Evolutionary conservation across 2,113 vertebrate species (phyloP).

Genomic region (Ceuthmochares aereus): DNA sequence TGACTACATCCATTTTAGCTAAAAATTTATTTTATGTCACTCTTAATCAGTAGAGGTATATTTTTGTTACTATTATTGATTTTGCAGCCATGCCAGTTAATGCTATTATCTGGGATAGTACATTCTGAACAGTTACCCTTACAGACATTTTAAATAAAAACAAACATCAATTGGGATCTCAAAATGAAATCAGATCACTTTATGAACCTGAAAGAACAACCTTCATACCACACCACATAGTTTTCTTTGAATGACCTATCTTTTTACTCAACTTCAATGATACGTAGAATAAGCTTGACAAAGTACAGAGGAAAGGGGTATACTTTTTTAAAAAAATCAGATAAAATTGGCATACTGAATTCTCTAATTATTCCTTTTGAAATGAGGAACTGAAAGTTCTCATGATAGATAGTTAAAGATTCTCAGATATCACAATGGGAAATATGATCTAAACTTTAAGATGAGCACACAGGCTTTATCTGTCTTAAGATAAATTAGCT

Average conservation of each 20-base stretch:
- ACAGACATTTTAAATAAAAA: conserved; percentile 79
- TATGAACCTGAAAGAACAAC: conserved; percentile 61
- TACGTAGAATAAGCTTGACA: neutral
- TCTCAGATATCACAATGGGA: neutral
- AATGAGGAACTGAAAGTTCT: conserved; percentile 16
- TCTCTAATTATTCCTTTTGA: neutral
- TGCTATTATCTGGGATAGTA: conserved; percentile 69
- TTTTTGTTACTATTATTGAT: conserved; percentile 77
- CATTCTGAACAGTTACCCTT: conserved; percentile 68
- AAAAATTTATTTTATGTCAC: conserved; percentile 75
- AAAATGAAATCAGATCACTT: conserved; percentile 74
- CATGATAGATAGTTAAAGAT: neutral
- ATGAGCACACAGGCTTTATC: neutral
- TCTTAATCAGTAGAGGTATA: conserved; percentile 73
- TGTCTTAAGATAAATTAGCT: conserved; percentile 1
- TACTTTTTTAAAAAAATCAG: neutral
- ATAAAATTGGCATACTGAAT: neutral
- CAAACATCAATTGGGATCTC: conserved; percentile 69
- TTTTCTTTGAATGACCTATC: conserved; percentile 42
- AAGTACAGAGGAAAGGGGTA: neutral
- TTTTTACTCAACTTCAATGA: conserved; percentile 23
- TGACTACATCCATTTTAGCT: conserved; percentile 67
- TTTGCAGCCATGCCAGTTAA: conserved; percentile 75
- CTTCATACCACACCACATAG: neutral
- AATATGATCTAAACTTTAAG: conserved; percentile 20